A percentile compares a stretch with the other conserved stretches of the same genome.
These are phyloP conservation scores for Asarcornis scutulata DNA, from an alignment of 2,113 vertebrate genomes.

Conservation along the genomic window DNA sequence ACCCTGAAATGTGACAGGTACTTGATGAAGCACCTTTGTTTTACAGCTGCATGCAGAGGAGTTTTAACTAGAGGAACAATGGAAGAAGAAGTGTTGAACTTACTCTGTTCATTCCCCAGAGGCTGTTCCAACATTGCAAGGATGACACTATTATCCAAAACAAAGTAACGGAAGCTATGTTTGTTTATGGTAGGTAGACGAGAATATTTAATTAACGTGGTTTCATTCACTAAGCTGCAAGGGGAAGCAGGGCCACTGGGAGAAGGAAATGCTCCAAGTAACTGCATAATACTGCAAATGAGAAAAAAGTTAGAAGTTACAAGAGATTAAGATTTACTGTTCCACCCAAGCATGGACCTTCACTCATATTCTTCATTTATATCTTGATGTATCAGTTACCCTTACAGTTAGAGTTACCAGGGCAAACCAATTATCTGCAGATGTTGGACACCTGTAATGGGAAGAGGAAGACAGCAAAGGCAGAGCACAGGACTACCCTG, in stretches of 20 bases:
- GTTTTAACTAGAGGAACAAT: neutral
- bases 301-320: neutral
- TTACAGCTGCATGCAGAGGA: neutral
- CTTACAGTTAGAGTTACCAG: neutral
- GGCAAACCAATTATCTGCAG: neutral
- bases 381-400: neutral
- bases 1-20: fast-evolving
- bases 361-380: neutral
- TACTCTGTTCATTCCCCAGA: slow-evolving; percentile 95
- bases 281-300: slow-evolving; percentile 91
- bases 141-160: slow-evolving; percentile 94
- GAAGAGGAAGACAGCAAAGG: neutral
- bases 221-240: slow-evolving; percentile 95
- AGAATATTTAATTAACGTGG: slow-evolving; percentile 91
- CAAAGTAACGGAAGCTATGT: slow-evolving; percentile 94
- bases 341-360: neutral
- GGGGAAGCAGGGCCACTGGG: slow-evolving; percentile 94
- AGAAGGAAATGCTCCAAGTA: slow-evolving; percentile 93
- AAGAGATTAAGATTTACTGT: neutral
- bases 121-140: slow-evolving; percentile 96
- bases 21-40: neutral
- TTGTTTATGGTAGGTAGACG: slow-evolving; percentile 89
- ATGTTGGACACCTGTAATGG: neutral
- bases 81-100: slow-evolving; percentile 63
- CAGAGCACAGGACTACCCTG: neutral